These are phyloP conservation scores for Chrysogorgia sp. DNA, from an alignment of 92 coral and sea anemone species.

Conservation along the genomic window DNA sequence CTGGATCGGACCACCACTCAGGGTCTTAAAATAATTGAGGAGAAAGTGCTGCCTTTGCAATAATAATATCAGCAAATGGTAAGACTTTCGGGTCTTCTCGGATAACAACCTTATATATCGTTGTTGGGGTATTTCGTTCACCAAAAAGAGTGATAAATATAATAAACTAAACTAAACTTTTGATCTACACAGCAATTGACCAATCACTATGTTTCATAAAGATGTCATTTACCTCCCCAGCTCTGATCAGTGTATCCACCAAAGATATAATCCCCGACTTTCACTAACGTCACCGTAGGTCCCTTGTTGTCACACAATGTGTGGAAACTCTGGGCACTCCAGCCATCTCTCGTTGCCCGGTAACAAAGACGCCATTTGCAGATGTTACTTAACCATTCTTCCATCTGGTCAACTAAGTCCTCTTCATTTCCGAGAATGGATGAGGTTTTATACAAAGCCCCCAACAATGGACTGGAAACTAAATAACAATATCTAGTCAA, in stretches of 20 bases:
- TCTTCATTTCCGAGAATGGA: constrained; percentile 2
- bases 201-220: too few species aligned
- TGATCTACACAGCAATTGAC: too few species aligned
- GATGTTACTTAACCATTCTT: constrained; percentile 9
- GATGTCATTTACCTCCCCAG: constrained; percentile 25
- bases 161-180: too few species aligned
- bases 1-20: too few species aligned
- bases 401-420: neutral
- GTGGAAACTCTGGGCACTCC: constrained; percentile 17
- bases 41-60: too few species aligned
- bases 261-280: constrained; percentile 14
- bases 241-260: constrained; percentile 35
- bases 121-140: too few species aligned
- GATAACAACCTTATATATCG: too few species aligned
- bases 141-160: too few species aligned
- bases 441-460: neutral
- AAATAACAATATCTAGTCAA: too few species aligned
- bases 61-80: too few species aligned
- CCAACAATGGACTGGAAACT: neutral
- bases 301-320: constrained; percentile 15
- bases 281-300: constrained; percentile 25
- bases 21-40: too few species aligned
- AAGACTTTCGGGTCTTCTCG: too few species aligned
- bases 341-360: constrained; percentile 24
- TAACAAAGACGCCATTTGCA: constrained; percentile 33